These are phyloP conservation scores for Julus scandinavius DNA, from an alignment of 2,888 invertebrate species.

Conservation along the genomic window DNA sequence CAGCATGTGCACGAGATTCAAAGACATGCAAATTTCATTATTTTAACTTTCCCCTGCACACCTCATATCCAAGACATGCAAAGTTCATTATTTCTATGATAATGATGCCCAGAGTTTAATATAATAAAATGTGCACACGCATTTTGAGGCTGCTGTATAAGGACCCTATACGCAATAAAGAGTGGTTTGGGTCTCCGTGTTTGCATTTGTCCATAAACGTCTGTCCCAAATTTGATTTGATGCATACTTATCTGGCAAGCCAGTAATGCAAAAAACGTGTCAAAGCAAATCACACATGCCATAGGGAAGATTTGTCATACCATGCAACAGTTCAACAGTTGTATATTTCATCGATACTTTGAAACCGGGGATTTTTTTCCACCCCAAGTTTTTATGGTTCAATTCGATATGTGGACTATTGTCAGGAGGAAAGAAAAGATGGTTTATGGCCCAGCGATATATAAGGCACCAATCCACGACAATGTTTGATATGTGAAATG, in stretches of 20 bases:
- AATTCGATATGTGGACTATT: not conserved
- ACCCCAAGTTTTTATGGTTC: not conserved
- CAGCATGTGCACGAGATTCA: too few relatives aligned
- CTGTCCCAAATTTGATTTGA: too few relatives aligned
- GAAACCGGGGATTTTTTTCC: not conserved
- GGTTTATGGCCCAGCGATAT: not conserved
- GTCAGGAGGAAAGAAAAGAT: not conserved
- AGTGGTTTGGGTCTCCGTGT: too few relatives aligned
- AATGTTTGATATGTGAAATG: not conserved
- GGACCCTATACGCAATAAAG: too few relatives aligned
- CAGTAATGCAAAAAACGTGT: slow-evolving; percentile 26
- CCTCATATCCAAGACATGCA: too few relatives aligned
- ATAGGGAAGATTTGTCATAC: not conserved
- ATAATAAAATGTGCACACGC: too few relatives aligned
- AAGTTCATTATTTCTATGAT: too few relatives aligned
- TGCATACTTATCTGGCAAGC: not conserved
- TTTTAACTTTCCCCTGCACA: too few relatives aligned
- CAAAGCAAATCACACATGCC: not conserved
- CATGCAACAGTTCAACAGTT: not conserved
- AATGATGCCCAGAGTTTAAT: too few relatives aligned
- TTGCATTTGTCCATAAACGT: too few relatives aligned
- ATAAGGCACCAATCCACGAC: not conserved
- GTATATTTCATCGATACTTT: not conserved
- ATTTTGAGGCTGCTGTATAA: too few relatives aligned
- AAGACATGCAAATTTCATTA: too few relatives aligned